Percentiles rank a stretch among this genome's conserved stretches.
Conservation (phyloP, 2,113 vertebrate genomes). For the Pelodiscus sinensis region DNA sequence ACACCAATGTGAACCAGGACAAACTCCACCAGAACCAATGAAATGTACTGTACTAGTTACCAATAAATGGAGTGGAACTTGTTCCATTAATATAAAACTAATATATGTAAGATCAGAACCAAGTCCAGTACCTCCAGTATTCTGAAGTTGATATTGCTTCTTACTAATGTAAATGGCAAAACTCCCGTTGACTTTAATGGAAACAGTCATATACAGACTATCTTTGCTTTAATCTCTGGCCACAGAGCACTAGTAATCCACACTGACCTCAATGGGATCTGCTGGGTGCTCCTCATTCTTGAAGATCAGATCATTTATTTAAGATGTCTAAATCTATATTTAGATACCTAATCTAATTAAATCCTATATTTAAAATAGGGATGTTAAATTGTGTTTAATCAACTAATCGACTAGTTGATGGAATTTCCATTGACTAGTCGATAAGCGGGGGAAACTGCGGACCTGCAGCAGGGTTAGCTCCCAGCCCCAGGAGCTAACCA, state of each 20-base stretch:
- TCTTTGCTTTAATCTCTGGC: neutral
- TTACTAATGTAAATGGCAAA: neutral
- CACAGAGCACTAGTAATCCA: neutral
- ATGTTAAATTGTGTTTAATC: no score
- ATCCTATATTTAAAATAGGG: neutral
- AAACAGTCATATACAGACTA: neutral
- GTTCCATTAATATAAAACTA: neutral
- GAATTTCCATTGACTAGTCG: no score
- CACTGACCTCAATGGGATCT: neutral
- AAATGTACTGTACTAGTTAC: neutral
- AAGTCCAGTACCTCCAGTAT: neutral
- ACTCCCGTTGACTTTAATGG: neutral
- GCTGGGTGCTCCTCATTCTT: neutral
- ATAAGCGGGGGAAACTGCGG: no score
- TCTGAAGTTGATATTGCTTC: neutral
- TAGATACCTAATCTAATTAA: neutral
- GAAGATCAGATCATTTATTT: neutral
- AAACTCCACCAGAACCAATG: neutral
- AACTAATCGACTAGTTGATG: no score
- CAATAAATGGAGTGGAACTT: neutral
- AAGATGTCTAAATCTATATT: neutral
- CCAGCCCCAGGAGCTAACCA: no score
- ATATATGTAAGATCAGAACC: neutral
- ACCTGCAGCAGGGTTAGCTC: no score
- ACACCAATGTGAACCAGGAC: neutral